Percentiles rank a stretch among this genome's conserved stretches.
phyloP scores from a whole-genome alignment of 2,888 invertebrate species.

The Coecobrya sp. region DNA sequence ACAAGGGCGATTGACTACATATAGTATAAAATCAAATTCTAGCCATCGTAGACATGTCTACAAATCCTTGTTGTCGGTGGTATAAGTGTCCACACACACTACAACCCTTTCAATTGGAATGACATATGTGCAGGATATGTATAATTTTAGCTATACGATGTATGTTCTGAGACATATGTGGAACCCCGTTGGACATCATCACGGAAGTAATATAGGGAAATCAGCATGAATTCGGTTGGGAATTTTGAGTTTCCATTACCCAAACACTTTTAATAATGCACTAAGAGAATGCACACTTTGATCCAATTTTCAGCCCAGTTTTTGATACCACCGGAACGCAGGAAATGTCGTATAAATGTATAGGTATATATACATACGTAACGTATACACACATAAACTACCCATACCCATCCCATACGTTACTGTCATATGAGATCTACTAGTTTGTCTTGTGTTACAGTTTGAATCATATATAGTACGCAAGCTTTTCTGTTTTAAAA shows the following conservation, averaged over 20 bases:
- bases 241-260: not conserved
- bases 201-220: slow-evolving; percentile 46
- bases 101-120: not conserved
- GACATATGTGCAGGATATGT: not conserved
- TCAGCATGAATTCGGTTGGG: slow-evolving; percentile 38
- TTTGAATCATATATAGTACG: too few species aligned
- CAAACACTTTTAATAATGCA: slow-evolving; percentile 21
- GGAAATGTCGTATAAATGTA: not conserved
- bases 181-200: slow-evolving; percentile 21
- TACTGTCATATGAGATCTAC: too few species aligned
- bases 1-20: too few species aligned
- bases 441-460: not conserved
- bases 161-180: not conserved
- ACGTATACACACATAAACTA: too few species aligned
- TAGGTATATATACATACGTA: not conserved
- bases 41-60: too few species aligned
- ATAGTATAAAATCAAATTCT: too few species aligned
- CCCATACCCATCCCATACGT: too few species aligned
- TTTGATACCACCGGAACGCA: not conserved
- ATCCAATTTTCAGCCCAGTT: not conserved
- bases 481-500: not conserved
- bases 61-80: too few species aligned
- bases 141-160: too few species aligned
- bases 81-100: too few species aligned
- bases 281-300: not conserved